Base-by-base conservation (phyloP, 2,113 vertebrate genomes). In the Strix aluco region DNA sequence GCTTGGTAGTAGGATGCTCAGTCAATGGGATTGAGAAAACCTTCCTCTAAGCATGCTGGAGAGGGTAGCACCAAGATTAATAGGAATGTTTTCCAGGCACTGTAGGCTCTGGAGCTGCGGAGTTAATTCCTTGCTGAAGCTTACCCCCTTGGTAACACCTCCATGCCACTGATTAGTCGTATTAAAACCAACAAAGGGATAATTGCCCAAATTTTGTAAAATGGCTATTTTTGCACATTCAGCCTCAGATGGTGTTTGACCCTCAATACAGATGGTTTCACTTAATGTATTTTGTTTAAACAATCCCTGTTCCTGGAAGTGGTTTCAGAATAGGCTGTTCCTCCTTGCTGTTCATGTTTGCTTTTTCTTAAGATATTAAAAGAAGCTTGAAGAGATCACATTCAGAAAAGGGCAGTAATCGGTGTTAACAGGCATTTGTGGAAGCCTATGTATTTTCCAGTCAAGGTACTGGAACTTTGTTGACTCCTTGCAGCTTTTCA, bases 201-300 rank as follows among this genome's bases (percentile, higher is more conserved):
- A 69, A 52, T 77, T 72, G 79, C 72, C 78, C 86, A 75, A 52
- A 81, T 78, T 61, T 15, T 92, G 63, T 74, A 32, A 90, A 96
- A 94, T 65, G 75, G 81, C 70, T 74, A 84, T 90, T 90, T 96
- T 92, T 93, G 71, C 88, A 94, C 92, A 49, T 94, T 89, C 81
- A 84, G 75, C 94, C 92, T 97, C 82, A 91, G 96, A 98, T 97
- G 97, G 97, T 12, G 92, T 83, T 97, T 92, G 83, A 87, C 96
- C 93, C 97, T 94, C 92, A 54, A 81, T 89, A 88, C 97, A 98
- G 96, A 97, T 98, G 98, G 92, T 98, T 98, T 97, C 97, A 98
- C 96, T 98, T 98, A 98, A 96, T 97, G 72, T 81, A 16, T 97
- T 97, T 98, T 97, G 96, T 98, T 98, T 98, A 97, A 98, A 98